A percentile compares a stretch with the other conserved stretches of the same genome.
phyloP scores from a whole-genome alignment of 2,888 invertebrate genomes.

The Drosophila pseudotalamancana region DNA sequence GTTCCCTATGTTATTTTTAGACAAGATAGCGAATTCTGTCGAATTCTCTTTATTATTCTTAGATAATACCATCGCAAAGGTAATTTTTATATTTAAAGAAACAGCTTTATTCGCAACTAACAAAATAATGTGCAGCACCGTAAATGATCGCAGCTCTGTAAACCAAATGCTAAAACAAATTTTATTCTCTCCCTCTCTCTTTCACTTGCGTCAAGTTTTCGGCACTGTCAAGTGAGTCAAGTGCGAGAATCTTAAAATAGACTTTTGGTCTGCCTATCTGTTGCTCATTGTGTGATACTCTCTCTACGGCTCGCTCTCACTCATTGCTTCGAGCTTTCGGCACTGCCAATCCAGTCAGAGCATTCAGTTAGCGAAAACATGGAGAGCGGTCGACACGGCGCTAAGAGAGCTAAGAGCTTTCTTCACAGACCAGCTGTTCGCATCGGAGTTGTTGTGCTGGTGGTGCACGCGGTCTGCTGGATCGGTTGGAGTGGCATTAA shows the following conservation, averaged over 20 bases:
- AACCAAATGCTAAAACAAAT: too few relatives aligned
- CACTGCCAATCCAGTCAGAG: background rate
- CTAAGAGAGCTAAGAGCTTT: slow-evolving; percentile 27
- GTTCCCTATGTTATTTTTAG: too few relatives aligned
- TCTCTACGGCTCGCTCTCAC: background rate
- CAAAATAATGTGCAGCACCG: background rate
- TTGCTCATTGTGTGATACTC: background rate
- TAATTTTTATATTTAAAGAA: too few relatives aligned
- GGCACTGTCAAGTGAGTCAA: background rate
- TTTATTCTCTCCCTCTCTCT: too few relatives aligned
- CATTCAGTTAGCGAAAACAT: slow-evolving; percentile 32
- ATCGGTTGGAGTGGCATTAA: slow-evolving; percentile 61
- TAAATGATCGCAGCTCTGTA: slow-evolving; percentile 7
- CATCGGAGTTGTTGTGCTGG: slow-evolving; percentile 67
- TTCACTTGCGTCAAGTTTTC: background rate
- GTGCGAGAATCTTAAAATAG: too few relatives aligned
- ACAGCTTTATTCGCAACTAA: too few relatives aligned
- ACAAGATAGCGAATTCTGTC: too few relatives aligned
- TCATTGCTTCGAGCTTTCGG: background rate
- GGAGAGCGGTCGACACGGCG: slow-evolving; percentile 35
- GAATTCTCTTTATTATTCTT: too few relatives aligned
- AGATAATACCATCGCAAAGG: too few relatives aligned
- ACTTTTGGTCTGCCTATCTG: slow-evolving; percentile 3
- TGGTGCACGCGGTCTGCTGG: slow-evolving; percentile 66
- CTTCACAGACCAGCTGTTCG: slow-evolving; percentile 57